Evolutionary conservation across 2,797 vertebrate genomes (phyloP).

Genomic region (Pseudomugil tenellus): DNA sequence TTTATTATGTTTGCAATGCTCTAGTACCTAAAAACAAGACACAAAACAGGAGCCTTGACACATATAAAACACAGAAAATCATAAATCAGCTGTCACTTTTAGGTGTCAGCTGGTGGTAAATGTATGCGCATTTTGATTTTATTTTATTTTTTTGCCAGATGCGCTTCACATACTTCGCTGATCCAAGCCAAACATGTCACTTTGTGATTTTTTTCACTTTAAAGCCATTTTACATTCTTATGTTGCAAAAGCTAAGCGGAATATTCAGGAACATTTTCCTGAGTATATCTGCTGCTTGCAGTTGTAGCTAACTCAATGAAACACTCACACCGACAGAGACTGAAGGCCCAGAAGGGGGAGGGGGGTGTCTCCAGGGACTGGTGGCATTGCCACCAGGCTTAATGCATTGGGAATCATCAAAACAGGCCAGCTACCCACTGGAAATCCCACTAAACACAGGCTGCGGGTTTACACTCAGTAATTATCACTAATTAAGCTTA

Average conservation of each 20-base stretch:
- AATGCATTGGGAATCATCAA: conserved; percentile 60
- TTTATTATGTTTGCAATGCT: too few species aligned
- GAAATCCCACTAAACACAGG: conserved; percentile 67
- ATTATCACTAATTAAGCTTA: conserved; percentile 79
- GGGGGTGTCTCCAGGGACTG: conserved; percentile 12
- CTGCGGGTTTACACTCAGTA: conserved; percentile 60
- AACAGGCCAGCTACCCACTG: conserved; percentile 62
- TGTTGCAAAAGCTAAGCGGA: neutral
- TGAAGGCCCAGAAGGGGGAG: neutral
- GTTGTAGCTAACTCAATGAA: conserved; percentile 25
- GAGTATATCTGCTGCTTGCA: conserved; percentile 9
- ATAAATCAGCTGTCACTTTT: neutral
- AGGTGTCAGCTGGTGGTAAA: neutral
- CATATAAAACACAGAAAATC: neutral
- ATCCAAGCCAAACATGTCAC: neutral
- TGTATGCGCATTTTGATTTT: neutral
- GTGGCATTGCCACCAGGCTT: conserved; percentile 31
- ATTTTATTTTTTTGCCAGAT: too few species aligned
- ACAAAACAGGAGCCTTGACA: neutral
- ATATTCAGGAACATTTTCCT: neutral
- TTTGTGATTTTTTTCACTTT: neutral
- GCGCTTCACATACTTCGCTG: neutral
- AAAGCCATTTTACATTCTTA: neutral
- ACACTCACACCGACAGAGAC: conserved; percentile 13
- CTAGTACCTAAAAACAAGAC: too few species aligned